Base-by-base conservation (phyloP, 1,140 invertebrate species). In the Proales similis region DNA sequence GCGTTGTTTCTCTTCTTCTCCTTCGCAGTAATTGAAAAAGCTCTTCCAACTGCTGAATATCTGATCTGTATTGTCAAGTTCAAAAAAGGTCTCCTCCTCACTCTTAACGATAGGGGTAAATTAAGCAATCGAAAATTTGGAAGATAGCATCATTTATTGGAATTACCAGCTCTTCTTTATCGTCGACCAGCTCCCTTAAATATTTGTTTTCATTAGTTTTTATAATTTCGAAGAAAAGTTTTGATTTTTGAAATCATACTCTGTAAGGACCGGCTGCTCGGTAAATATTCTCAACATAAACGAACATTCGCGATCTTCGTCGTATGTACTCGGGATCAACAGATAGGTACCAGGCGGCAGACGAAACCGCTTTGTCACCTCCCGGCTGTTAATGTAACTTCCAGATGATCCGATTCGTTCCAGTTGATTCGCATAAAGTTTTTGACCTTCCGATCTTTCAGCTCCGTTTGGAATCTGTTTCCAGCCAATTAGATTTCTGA, bases 301-400 rank as follows among this genome's bases (percentile, higher is more conserved):
- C 46, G 80, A 72, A 6, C 75, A 78, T 43, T 79, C 78, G 57
- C 81, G 70, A 29, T 80, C 74, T 12, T 81, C 77, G 12, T 80
- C 70, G 69, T 81, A 83, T 7, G 82, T 82, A 24, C 79, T 80
- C 11, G 83, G 83, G 20, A 84, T 74, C 29, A 85, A 70, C 17
- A 83, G 72, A 70, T 84, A 83, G 14, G 76, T 69, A 22, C 83
- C 83, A 33, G 75, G 73, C 2, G 71, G 14, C 22, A 76, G 63
- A 36, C 73, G 68, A 66, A 74, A 74, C 19, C 72, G 60, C 11
- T 67, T 68, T 39, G 71, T 75, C 3, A 74, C 72, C 66, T 76
- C 73, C 12, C 74, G 64, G 46, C 68, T 69, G 57, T 75, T 75
- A n/a, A 74, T 70, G 63, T 72, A 74, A 7, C 68, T 53, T 9